Evolutionary conservation across 1,140 invertebrate species (phyloP), one percentile per base, ranked within the genome.

Genomic region (Drosophila nigrodunni): DNA sequence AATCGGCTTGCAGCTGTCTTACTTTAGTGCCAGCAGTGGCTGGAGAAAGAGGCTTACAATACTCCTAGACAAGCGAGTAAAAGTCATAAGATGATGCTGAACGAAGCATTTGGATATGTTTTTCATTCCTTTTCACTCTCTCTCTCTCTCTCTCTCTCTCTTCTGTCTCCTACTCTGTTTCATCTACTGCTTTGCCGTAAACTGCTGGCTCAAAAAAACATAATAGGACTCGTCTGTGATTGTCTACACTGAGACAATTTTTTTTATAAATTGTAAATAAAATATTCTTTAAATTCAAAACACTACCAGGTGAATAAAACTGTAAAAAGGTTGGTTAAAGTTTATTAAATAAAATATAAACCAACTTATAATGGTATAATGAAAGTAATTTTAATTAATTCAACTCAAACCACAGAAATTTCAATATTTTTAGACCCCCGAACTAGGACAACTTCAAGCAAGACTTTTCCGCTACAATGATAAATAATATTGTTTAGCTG

Each of bases 1-100:
- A 57, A 57, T 41, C 54, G 37, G 54, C 57, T 44, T 59, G 57
- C 10, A 59, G 41, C 39, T 58, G 39, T 58, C 55, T 44, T 43
- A 10, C 18, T 13, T 43, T 21, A 30, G 25, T 30, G 25, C 25
- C 25, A 5, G 3, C 25, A 30, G 25, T 5, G n/a, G n/a, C 9
- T 5, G 7, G 10, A 2, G 13, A 25, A 4, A 11, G 15, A 39
- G 0, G 30, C 2, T 18, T 60, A n/a, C 43, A 37, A 50, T 62
- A 35, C 30, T 39, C 47, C 39, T 34, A 9, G 60, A 50, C 60
- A 50, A 21, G 7, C 46, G 46, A 39, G 59, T 47, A 50, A 37
- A 62, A 62, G 46, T 62, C 60, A 62, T 50, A 41, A 44, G 55
- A 11, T 58, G 59, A 18, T 49, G 41, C 11, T 3, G 49, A 34